A percentile compares a stretch with the other conserved stretches of the same genome.
Evolutionary conservation across 1,140 invertebrate species (phyloP).

Genomic region (Achroia grisella): DNA sequence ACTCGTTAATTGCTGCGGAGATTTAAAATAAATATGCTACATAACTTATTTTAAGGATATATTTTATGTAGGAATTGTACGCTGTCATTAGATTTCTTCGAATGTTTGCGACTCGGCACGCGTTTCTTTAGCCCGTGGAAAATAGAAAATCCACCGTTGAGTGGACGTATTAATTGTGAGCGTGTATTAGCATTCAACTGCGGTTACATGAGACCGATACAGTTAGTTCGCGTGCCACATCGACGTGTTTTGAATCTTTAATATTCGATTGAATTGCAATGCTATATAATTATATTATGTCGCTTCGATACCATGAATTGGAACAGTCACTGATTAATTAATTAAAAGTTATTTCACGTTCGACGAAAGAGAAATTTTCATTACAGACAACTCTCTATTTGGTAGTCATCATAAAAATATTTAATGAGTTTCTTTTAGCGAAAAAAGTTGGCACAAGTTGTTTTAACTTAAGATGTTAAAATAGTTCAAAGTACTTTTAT

Average conservation of each 20-base stretch:
- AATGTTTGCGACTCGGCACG: slow-evolving; percentile 42
- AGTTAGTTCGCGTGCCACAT: slow-evolving; percentile 63
- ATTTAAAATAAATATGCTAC: background rate
- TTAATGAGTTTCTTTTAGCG: too few species aligned
- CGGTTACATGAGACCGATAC: slow-evolving; percentile 49
- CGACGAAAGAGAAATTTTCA: slow-evolving; percentile 38
- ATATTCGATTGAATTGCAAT: slow-evolving; percentile 43
- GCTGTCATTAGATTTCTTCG: slow-evolving; percentile 56
- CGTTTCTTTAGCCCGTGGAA: slow-evolving; percentile 71
- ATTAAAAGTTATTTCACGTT: slow-evolving; percentile 16
- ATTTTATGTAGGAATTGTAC: slow-evolving; percentile 10
- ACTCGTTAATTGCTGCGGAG: too few species aligned
- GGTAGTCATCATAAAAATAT: too few species aligned
- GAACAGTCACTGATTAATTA: slow-evolving; percentile 24
- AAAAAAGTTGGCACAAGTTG: too few species aligned
- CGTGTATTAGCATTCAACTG: slow-evolving; percentile 62
- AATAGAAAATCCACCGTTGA: slow-evolving; percentile 72
- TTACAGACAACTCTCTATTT: too few species aligned
- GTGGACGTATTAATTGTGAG: slow-evolving; percentile 66
- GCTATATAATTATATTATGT: slow-evolving; percentile 16
- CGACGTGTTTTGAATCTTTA: slow-evolving; percentile 54
- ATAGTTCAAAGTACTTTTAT: too few species aligned
- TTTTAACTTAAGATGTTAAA: too few species aligned
- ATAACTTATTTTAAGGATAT: background rate
- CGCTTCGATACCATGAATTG: slow-evolving; percentile 40